Conservation (phyloP, 2,888 invertebrate genomes). For the Lottia gigantea region DNA sequence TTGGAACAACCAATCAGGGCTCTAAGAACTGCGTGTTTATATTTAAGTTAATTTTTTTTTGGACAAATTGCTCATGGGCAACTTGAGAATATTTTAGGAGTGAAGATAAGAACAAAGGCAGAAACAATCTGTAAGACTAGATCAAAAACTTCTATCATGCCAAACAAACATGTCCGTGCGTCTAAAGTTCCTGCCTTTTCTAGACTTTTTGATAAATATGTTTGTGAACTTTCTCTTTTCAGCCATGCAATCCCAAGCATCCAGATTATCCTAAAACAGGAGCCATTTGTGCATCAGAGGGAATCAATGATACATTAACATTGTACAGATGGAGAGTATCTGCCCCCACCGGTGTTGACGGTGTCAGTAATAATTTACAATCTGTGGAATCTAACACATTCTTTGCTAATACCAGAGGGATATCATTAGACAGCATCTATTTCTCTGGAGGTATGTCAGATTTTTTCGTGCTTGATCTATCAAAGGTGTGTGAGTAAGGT, state of each 20-base stretch:
- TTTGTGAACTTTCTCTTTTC: conserved; percentile 12
- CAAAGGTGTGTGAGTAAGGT: no score
- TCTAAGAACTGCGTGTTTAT: no score
- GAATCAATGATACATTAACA: conserved; percentile 64
- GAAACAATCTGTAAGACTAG: no score
- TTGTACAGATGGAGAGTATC: conserved; percentile 65
- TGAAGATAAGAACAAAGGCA: no score
- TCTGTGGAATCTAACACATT: conserved; percentile 64
- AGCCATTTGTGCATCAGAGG: conserved; percentile 56
- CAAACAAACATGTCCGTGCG: neutral
- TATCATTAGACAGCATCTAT: conserved; percentile 67
- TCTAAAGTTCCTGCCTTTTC: neutral
- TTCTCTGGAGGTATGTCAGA: conserved; percentile 58
- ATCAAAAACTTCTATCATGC: no score
- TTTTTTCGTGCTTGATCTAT: no score
- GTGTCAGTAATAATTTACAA: conserved; percentile 54
- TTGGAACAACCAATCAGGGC: no score
- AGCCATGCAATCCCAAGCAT: conserved; percentile 66
- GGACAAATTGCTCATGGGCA: no score
- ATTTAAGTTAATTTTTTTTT: no score
- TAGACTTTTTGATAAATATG: neutral
- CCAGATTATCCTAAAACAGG: conserved; percentile 60
- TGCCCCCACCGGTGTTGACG: conserved; percentile 57
- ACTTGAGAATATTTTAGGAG: no score
- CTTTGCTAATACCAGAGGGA: conserved; percentile 61